Base-by-base conservation (phyloP, 2,113 vertebrate species). In the Sardina pilchardus region DNA sequence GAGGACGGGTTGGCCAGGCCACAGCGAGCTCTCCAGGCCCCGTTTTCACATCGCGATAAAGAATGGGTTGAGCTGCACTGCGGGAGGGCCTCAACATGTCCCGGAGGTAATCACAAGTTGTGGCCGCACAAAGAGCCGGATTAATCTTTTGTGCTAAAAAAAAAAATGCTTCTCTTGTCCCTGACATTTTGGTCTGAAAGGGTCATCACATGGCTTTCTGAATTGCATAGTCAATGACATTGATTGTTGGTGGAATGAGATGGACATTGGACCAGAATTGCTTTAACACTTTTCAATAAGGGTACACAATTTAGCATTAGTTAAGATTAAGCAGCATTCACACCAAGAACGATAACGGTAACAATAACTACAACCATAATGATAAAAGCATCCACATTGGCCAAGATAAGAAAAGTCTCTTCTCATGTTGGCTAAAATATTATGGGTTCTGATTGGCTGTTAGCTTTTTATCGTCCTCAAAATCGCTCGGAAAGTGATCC, bases 211-310 rank as follows among this genome's bases (percentile, higher is more conserved):
- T 39, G 71, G 9, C 71, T 14, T 34, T 39, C 71, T 17, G 12
- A 30, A 36, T 75, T 34, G 71, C 71, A 78, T 78, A 34, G 71
- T 78, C 71, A 78, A 78, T 78, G 71, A 78, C 71, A 78, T 78
- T 78, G 71, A 78, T 78, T 78, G 26, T 12, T 78, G 30, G 12
- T 36, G 71, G 71, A 78, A 36, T 78, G 30, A 78, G 63, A 71
- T 34, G 30, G 63, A 71, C 26, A 71, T 19, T 24, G 21, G 4
- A 59, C 53, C 53, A 24, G 53, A 21, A 21, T 59, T 59, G 19
- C 53, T 24, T 24, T n/a, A n/a, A n/a, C n/a, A n/a, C n/a, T n/a
- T n/a, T n/a, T n/a, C n/a, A n/a, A n/a, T n/a, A n/a, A n/a, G n/a
- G n/a, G n/a, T n/a, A n/a, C n/a, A n/a, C n/a, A n/a, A n/a, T n/a